phyloP scores from a whole-genome alignment of 2,113 vertebrate genomes.

The Pterophyllum scalare region DNA sequence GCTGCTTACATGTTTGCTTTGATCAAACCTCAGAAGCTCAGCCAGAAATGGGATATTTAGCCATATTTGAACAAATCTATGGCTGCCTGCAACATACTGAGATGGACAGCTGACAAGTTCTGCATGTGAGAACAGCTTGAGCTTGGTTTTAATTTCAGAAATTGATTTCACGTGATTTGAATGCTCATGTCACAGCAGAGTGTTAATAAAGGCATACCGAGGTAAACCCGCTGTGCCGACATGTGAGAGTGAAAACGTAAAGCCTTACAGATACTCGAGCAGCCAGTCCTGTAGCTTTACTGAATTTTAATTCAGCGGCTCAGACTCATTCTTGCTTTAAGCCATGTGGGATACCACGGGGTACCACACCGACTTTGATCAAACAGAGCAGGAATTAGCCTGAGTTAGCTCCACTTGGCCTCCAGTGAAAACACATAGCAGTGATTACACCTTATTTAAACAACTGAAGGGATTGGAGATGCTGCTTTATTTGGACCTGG shows the following conservation, averaged over 20 bases:
- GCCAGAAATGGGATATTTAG: slow-evolving; percentile 2
- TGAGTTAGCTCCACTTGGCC: slow-evolving; percentile 29
- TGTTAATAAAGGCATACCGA: neutral
- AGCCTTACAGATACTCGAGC: neutral
- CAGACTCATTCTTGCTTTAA: slow-evolving; percentile 12
- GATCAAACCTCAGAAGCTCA: neutral
- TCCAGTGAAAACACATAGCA: slow-evolving; percentile 19
- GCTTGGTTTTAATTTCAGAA: slow-evolving; percentile 1
- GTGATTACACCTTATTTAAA: slow-evolving; percentile 47
- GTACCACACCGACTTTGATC: slow-evolving; percentile 37
- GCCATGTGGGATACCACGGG: slow-evolving; percentile 20
- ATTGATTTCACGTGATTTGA: neutral
- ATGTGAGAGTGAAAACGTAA: neutral
- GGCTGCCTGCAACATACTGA: slow-evolving; percentile 3
- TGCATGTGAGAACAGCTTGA: neutral
- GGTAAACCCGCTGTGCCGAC: neutral
- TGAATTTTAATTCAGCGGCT: slow-evolving; percentile 20
- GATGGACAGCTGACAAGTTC: slow-evolving; percentile 1
- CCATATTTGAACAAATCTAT: slow-evolving; percentile 14
- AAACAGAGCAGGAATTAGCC: slow-evolving; percentile 52
- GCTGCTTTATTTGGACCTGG: slow-evolving; percentile 16
- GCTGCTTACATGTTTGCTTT: slow-evolving; percentile 6
- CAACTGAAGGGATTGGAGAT: slow-evolving; percentile 27
- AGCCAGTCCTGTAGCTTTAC: neutral
- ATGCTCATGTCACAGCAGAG: neutral